Base-by-base conservation (phyloP, 2,113 vertebrate genomes). In the Syrmaticus mikado region DNA sequence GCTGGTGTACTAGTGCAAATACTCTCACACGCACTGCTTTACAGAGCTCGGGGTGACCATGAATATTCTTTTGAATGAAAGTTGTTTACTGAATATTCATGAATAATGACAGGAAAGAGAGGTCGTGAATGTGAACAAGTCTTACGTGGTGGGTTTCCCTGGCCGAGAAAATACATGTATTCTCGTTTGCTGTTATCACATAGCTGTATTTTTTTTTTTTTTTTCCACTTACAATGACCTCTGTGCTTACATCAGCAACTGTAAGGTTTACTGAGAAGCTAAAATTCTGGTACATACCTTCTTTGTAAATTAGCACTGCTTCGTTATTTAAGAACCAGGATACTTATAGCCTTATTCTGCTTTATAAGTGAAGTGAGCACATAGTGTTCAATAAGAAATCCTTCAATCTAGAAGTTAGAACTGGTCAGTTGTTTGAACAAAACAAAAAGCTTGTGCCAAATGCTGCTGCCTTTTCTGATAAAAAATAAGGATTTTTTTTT, bases 71-170 rank as follows among this genome's bases (percentile, higher is more conserved):
- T 57, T 83, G 85, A 91, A 67, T 71, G 74, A 78, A 92, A 94
- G 68, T 94, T 94, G 58, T 89, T 91, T 85, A 78, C 52, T 94
- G 93, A 97, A 91, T 92, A 92, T 91, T 97, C 85, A 92, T 92
- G 76, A 86, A 57, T 85, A 90, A 71, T 38, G 93, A 58, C 30
- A 92, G 85, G 85, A 80, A 95, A 94, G 92, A 89, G 85, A 87
- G 72, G 60, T 91, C 89, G 85, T 95, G 94, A 94, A 95, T 95
- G 96, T 93, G 92, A 91, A 93, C 87, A 80, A 87, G 80, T 45
- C 73, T 94, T 36, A 87, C 92, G 85, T 83, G 57, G 65, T 41
- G 60, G 78, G 36, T 25, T 75, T 94, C 77, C 57, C 89, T 77
- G 12, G 3, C 10, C 67, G 64, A 55, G 57, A 75, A 64, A 62